Evolutionary conservation across 2,113 vertebrate genomes (phyloP), one percentile per base, ranked within the genome.

Genomic region (Cyprinodon variegatus): DNA sequence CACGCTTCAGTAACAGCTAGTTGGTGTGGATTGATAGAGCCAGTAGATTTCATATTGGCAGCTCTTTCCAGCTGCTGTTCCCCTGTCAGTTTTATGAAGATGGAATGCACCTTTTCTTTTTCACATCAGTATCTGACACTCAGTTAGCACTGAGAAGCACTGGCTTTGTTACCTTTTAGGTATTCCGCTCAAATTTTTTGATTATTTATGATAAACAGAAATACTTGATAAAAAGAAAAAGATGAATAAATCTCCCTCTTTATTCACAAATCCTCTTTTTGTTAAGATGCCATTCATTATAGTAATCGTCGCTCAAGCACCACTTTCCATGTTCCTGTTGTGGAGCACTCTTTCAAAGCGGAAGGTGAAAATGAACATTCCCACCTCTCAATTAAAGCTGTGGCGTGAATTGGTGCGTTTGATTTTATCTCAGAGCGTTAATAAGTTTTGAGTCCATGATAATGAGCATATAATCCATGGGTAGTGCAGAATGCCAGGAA

Each of bases 351-450:
- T 29, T 78, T 39, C 36, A 45, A 77, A 90, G 78, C 81, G 85
- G 81, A 76, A 88, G 81, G 89, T 90, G 86, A 84, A 88, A 90
- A 90, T 85, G 85, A 93, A 77, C 77, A 70, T 83, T 37, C 22
- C 86, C 62, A 88, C 82, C 70, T 78, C 83, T 83, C 69, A 61
- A 45, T 48, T 76, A 82, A 84, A 74, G 77, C 66, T 36, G 71
- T 43, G 68, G 72, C n/a, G 41, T 48, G 69, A 65, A 72, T 79
- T 74, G 77, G 11, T 77, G 78, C 78, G 64, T 89, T 72, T 84
- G 75, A 84, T 89, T 89, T 79, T 64, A 78, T 78, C 70, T 20
- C 64, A 29, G 50, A 82, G 88, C 85, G 87, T 84, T 89, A 83
- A 90, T 90, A 83, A 1, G 72, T 82, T 80, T 73, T 59, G n/a